Conservation (phyloP, 2,888 invertebrate species). For the Hesperia comma region DNA sequence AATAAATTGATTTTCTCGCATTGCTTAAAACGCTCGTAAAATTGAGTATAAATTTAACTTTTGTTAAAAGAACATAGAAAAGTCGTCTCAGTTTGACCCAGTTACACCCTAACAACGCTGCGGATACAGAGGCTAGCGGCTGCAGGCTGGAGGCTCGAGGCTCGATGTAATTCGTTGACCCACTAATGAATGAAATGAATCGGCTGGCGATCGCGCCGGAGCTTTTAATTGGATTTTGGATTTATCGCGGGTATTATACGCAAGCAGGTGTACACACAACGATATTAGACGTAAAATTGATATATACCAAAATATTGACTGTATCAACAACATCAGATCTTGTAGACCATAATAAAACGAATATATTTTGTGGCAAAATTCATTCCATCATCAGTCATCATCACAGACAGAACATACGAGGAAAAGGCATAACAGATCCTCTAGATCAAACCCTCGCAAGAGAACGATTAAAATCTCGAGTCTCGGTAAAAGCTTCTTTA, state of each 20-base stretch:
- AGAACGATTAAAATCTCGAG: slow-evolving; percentile 16
- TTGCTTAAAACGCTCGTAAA: background rate
- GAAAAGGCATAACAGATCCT: too few species aligned
- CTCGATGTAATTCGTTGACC: slow-evolving; percentile 22
- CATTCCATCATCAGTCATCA: too few species aligned
- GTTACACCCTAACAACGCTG: background rate
- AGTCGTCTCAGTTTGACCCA: slow-evolving; percentile 17
- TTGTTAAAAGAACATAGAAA: background rate
- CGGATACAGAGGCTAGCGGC: background rate
- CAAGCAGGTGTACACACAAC: too few species aligned
- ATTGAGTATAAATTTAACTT: background rate
- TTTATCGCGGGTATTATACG: background rate
- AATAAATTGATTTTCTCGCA: background rate
- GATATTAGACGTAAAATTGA: too few species aligned
- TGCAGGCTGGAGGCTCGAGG: slow-evolving; percentile 13
- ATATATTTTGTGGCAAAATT: too few species aligned
- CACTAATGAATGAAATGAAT: slow-evolving; percentile 12
- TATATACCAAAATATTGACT: too few species aligned
- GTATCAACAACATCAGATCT: too few species aligned
- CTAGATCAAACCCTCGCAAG: background rate
- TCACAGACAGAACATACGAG: too few species aligned
- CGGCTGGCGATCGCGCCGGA: background rate
- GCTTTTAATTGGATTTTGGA: slow-evolving; percentile 16
- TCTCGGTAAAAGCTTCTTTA: slow-evolving; percentile 16
- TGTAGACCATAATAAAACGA: too few species aligned